phyloP scores from a whole-genome alignment of 1,140 invertebrate species.

The Cyphomyrmex costatus region DNA sequence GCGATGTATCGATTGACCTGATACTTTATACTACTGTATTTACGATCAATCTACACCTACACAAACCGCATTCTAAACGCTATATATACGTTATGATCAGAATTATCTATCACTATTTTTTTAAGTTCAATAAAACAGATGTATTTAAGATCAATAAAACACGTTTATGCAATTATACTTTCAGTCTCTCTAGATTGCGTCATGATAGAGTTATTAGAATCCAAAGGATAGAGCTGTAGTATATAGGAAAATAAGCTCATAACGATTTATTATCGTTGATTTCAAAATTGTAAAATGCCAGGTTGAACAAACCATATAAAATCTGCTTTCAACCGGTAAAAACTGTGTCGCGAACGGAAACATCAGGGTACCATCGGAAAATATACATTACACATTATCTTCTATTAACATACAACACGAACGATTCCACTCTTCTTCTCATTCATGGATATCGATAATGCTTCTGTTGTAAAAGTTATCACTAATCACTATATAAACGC shows the following conservation, averaged over 20 bases:
- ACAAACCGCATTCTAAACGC: not conserved
- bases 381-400: conserved; percentile 1
- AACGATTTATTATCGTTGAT: not conserved
- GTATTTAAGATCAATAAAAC: conserved; percentile 1
- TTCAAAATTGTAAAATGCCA: conserved; percentile 41
- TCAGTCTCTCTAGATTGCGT: not conserved
- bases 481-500: conserved; percentile 25
- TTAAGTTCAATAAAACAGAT: not conserved
- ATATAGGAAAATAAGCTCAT: not conserved
- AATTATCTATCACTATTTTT: conserved; percentile 15
- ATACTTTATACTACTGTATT: not conserved
- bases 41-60: not conserved
- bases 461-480: not conserved
- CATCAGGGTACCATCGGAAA: conserved; percentile 2
- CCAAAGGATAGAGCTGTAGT: not conserved
- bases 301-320: conserved; percentile 19
- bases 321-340: conserved; percentile 39
- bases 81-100: not conserved
- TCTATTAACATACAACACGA: not conserved
- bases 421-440: not conserved
- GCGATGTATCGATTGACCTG: not conserved
- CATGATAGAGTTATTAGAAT: not conserved
- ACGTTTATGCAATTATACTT: not conserved
- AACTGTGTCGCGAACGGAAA: not conserved
- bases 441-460: conserved; percentile 5